These are phyloP conservation scores for Trypoxylus dichotomus DNA, from an alignment of 1,140 invertebrate genomes.

Conservation along the genomic window DNA sequence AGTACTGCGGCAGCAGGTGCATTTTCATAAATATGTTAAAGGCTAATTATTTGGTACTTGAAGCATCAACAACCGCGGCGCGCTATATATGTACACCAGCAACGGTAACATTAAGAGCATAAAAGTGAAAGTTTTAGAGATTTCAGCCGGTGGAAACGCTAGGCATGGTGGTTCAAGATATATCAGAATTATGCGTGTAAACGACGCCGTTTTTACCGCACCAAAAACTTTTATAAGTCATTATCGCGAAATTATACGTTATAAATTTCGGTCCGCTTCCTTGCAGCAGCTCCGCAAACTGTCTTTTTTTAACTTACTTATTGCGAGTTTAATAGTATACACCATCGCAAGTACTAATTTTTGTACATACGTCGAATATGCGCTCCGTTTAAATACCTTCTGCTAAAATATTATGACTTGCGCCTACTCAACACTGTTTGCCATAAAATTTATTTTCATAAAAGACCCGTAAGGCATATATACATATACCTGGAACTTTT, in stretches of 20 bases:
- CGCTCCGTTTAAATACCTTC: background rate
- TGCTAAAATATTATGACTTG: background rate
- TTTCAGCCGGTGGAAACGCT: constrained; percentile 29
- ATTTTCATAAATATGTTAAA: background rate
- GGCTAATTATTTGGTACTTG: constrained; percentile 3
- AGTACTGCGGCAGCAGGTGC: background rate
- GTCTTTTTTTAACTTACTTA: background rate
- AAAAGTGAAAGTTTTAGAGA: constrained; percentile 35
- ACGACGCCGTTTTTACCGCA: constrained; percentile 25
- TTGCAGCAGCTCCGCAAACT: constrained; percentile 28
- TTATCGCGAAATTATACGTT: constrained; percentile 32
- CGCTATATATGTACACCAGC: background rate
- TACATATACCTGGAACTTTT: background rate
- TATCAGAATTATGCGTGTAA: constrained; percentile 33
- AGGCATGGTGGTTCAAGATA: background rate
- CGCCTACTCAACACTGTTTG: background rate
- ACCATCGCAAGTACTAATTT: background rate
- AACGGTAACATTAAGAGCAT: background rate
- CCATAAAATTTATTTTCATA: background rate
- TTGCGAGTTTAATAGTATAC: background rate
- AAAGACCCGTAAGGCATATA: background rate
- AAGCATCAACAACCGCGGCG: background rate
- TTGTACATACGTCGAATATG: background rate
- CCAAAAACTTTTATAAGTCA: constrained; percentile 30
- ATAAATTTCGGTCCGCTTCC: constrained; percentile 30